These are phyloP conservation scores for Columba janthina DNA, from an alignment of 2,113 vertebrate genomes.

Conservation along the genomic window DNA sequence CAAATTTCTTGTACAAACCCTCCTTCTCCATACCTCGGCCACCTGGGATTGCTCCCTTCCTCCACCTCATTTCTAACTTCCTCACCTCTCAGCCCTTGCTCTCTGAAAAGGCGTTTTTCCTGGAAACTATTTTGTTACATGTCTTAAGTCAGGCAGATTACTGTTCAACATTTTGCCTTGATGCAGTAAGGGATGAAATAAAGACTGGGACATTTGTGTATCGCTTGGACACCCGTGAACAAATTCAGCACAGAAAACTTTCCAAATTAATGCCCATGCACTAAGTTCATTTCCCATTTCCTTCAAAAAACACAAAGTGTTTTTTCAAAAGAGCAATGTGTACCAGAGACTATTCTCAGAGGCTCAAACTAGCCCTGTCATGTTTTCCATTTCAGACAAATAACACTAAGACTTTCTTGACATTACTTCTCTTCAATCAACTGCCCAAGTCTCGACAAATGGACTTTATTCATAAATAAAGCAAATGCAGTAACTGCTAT, in stretches of 20 bases:
- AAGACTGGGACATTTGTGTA: neutral
- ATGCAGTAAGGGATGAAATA: neutral
- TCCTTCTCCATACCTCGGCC: neutral
- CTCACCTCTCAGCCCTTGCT: neutral
- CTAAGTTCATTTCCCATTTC: slow-evolving; percentile 33
- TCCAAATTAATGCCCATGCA: slow-evolving; percentile 28
- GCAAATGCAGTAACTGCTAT: neutral
- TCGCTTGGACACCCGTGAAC: neutral
- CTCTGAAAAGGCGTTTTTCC: neutral
- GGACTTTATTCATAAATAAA: slow-evolving; percentile 11
- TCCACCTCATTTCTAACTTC: neutral
- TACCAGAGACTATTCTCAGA: slow-evolving; percentile 25
- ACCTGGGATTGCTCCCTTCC: neutral
- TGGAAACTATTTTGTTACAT: neutral
- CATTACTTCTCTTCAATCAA: neutral
- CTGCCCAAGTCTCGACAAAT: neutral
- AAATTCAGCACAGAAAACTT: slow-evolving; percentile 10
- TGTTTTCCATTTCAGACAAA: slow-evolving; percentile 19
- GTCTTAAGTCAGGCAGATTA: neutral
- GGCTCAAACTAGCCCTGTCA: neutral
- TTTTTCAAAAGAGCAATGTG: slow-evolving; percentile 13
- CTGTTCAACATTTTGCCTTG: neutral
- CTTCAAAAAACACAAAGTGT: slow-evolving; percentile 19
- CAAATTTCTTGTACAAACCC: neutral
- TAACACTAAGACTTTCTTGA: neutral